Evolutionary conservation across 2,113 vertebrate genomes (phyloP).

Genomic region (Poicephalus meyeri): DNA sequence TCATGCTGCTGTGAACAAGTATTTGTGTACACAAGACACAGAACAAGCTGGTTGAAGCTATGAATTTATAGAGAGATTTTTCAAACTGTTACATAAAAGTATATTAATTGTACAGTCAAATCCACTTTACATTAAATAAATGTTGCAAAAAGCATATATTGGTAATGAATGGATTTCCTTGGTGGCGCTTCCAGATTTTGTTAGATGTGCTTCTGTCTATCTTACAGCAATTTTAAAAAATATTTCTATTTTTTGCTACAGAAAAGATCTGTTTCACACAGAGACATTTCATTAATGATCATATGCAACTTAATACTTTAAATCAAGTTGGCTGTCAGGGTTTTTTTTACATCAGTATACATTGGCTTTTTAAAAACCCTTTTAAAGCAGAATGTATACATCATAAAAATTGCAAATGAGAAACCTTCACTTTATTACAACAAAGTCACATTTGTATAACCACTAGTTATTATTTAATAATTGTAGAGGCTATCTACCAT

Average conservation of each 20-base stretch:
- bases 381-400: background rate
- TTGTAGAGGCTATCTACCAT: background rate
- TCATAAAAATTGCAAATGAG: background rate
- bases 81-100: background rate
- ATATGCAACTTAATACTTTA: background rate
- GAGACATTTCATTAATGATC: background rate
- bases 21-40: background rate
- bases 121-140: background rate
- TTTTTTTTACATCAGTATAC: background rate
- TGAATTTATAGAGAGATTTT: background rate
- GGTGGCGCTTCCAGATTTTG: accelerated
- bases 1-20: background rate
- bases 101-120: background rate
- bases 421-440: background rate
- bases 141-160: background rate
- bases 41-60: background rate
- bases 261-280: background rate
- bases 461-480: background rate
- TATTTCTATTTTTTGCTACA: background rate
- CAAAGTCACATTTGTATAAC: background rate
- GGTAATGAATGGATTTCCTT: background rate
- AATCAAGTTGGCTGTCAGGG: background rate
- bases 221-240: background rate
- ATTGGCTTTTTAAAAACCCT: background rate
- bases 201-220: background rate